These are phyloP conservation scores for Arnoldichthys spilopterus DNA, from an alignment of 2,797 vertebrate genomes.

Conservation along the genomic window DNA sequence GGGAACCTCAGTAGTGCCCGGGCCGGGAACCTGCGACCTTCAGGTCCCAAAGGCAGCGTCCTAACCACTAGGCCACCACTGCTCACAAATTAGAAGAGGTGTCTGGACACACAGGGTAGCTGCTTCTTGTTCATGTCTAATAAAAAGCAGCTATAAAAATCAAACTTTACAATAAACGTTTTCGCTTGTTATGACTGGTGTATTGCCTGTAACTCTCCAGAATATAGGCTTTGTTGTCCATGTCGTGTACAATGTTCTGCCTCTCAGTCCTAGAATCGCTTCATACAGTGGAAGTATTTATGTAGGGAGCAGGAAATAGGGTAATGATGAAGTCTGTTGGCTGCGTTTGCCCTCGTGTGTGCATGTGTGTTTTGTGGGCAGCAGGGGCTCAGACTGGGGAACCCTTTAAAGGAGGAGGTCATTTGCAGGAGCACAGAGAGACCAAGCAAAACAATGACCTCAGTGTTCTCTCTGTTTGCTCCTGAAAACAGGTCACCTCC, in stretches of 20 bases:
- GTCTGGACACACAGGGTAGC: too few relatives aligned
- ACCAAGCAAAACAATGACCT: constrained; percentile 55
- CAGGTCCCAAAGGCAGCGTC: too few relatives aligned
- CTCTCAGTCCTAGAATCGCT: constrained; percentile 36
- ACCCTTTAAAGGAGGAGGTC: constrained; percentile 36
- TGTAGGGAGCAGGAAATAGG: background rate
- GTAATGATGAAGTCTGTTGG: background rate
- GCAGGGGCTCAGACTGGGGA: constrained; percentile 29
- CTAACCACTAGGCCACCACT: too few relatives aligned
- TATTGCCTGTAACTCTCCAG: background rate
- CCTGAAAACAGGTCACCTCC: constrained; percentile 53
- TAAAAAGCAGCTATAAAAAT: too few relatives aligned
- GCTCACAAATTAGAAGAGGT: too few relatives aligned
- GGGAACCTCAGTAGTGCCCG: too few relatives aligned
- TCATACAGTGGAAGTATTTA: constrained; percentile 1
- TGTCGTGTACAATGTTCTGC: constrained; percentile 24
- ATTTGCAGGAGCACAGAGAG: constrained; percentile 29
- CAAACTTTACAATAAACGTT: too few relatives aligned
- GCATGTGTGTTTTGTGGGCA: constrained; percentile 22
- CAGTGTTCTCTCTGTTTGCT: constrained; percentile 49
- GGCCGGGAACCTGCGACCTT: too few relatives aligned
- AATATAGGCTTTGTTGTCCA: constrained; percentile 10
- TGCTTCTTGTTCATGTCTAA: too few relatives aligned
- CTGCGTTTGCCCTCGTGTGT: background rate
- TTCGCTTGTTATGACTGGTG: too few relatives aligned